A percentile compares a stretch with the other conserved stretches of the same genome.
Evolutionary conservation across 2,797 vertebrate species (phyloP).

Genomic region (Gobionotothen gibberifrons): DNA sequence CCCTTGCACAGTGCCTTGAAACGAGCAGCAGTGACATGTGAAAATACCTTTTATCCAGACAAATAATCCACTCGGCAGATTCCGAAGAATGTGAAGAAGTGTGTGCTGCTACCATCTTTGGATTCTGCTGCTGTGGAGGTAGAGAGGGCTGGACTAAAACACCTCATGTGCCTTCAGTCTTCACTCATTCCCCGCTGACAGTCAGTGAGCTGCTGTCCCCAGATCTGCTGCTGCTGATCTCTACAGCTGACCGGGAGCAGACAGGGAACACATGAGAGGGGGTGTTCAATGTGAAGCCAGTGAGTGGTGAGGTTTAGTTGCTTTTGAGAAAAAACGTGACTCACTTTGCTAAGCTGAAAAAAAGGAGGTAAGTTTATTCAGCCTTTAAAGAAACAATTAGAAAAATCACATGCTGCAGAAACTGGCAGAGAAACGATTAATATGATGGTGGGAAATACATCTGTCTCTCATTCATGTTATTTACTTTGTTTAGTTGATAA

Average conservation of each 20-base stretch:
- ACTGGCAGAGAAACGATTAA: too few species aligned
- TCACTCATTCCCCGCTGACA: conserved; percentile 43
- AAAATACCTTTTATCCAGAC: conserved; percentile 93
- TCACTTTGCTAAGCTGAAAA: neutral
- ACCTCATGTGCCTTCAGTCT: conserved; percentile 49
- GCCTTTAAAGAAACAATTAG: too few species aligned
- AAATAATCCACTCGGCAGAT: conserved; percentile 93
- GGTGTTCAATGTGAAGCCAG: neutral
- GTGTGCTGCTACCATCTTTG: conserved; percentile 94
- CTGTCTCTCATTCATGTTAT: too few species aligned
- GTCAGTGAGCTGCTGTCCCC: neutral
- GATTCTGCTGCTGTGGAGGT: conserved; percentile 51
- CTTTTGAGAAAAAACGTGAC: conserved; percentile 6
- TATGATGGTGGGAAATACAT: too few species aligned
- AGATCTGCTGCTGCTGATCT: neutral
- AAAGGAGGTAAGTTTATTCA: neutral
- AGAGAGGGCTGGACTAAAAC: conserved; percentile 45
- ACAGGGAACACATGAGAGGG: neutral
- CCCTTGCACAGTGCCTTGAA: neutral
- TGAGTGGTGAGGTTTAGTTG: neutral
- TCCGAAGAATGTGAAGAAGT: conserved; percentile 89
- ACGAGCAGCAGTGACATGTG: neutral
- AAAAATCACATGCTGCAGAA: too few species aligned
- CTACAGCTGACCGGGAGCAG: conserved; percentile 12
- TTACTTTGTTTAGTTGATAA: too few species aligned